Evolutionary conservation across 2,888 invertebrate genomes (phyloP), one percentile per base, ranked within the genome.

Genomic region (Chironomus tentans): DNA sequence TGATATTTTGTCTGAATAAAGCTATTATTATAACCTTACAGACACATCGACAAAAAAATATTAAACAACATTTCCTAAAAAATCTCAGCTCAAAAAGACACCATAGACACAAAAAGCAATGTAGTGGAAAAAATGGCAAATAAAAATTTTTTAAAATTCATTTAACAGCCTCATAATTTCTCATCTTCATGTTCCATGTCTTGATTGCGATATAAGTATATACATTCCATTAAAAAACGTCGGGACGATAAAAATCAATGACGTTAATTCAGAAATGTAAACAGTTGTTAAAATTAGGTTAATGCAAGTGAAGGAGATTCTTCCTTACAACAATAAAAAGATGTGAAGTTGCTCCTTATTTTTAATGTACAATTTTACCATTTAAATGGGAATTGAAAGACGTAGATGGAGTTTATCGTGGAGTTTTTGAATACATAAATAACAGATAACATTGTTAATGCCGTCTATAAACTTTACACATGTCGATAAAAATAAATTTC

Each of bases 121-220:
- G 62, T 74, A 74, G 68, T 62, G 74, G 65, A 74, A 73, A 68
- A 24, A 68, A 74, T 38, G 38, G 38, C 38, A 38, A 38, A 38
- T 38, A 38, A 38, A 38, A 38, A 38, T 10, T 38, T 47, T 48
- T 62, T 68, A n/a, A 68, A 74, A 74, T 73, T 61, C 72, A 73
- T 62, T 74, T 74, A 18, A 68, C 47, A 68, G 74, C 74, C 21
- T 74, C 65, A 74, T 74, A 74, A 74, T 68, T 74, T 74, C 24
- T 10, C 74, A 68, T 74, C 28, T 74, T 47, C 46, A 21, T 22
- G 18, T 18, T 18, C 18, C 21, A 24, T 65, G 65, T 13, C 18
- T 15, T 56, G 56, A 56, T 56, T 56, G 56, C 56, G 38, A 38
- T 38, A 38, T 38, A 56, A 15, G 56, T 56, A 56, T 15, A 56